Evolutionary conservation across 2,113 vertebrate species (phyloP).

Genomic region (Catharus fuscescens): DNA sequence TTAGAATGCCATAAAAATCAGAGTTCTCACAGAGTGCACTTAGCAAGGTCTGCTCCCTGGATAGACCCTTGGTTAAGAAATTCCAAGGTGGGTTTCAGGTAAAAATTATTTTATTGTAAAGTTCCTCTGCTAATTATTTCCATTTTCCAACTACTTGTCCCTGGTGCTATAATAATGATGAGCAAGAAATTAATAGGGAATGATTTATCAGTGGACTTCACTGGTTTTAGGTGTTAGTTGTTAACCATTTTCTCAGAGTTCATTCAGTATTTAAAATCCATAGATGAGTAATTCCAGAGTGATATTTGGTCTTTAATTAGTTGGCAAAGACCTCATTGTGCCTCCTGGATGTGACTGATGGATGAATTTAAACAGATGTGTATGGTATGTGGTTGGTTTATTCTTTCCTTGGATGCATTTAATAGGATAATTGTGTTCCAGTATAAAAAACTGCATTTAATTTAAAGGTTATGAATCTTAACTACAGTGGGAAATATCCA

Average conservation of each 20-base stretch:
- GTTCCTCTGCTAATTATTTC: not conserved
- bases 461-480: not conserved
- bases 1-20: constrained; percentile 33
- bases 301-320: constrained; percentile 10
- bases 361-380: not conserved
- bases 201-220: not conserved
- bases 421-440: not conserved
- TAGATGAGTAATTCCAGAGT: not conserved
- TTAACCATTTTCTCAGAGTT: not conserved
- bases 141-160: not conserved
- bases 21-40: not conserved
- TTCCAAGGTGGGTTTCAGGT: not conserved
- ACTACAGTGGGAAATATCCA: rapidly evolving
- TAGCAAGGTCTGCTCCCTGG: not conserved
- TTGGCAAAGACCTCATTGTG: not conserved
- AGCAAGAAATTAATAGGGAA: not conserved
- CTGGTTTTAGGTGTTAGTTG: not conserved
- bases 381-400: not conserved
- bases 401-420: not conserved
- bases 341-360: not conserved
- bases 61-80: not conserved
- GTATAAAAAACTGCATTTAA: not conserved
- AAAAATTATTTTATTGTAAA: not conserved
- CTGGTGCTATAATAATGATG: not conserved
- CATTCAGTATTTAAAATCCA: not conserved